Conservation (phyloP, 2,797 vertebrate species). For the Micrastur ruficollis region DNA sequence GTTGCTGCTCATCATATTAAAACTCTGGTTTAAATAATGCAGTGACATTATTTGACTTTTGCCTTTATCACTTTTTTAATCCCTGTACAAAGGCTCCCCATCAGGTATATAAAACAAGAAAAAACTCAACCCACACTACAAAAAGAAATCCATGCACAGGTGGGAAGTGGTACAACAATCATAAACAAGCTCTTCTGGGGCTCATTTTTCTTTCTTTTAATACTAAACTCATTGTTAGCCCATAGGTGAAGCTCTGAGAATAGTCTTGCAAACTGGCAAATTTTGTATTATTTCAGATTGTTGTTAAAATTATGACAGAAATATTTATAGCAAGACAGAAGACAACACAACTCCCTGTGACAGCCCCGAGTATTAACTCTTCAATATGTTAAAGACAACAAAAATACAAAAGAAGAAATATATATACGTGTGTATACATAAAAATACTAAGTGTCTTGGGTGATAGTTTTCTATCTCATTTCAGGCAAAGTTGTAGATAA, state of each 20-base stretch:
- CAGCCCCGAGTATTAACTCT: not conserved
- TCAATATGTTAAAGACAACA: not conserved
- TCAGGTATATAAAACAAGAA: not conserved
- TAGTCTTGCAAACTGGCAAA: not conserved
- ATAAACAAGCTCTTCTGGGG: not conserved
- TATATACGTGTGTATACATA: accelerated
- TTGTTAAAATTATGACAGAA: not conserved
- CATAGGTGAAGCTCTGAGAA: not conserved
- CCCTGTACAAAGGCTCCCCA: not conserved
- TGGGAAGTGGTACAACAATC: not conserved
- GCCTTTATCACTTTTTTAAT: not conserved
- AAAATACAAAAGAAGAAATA: not conserved
- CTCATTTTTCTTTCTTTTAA: not conserved
- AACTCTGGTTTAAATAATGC: not conserved
- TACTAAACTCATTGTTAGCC: not conserved
- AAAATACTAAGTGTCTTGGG: not conserved
- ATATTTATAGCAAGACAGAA: not conserved
- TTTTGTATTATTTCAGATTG: not conserved
- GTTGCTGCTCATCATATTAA: not conserved
- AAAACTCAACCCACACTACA: not conserved
- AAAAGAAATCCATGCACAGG: not conserved
- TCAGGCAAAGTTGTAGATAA: not conserved
- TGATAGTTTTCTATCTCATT: not conserved
- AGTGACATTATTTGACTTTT: not conserved
- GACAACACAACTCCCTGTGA: not conserved